Conservation (phyloP, 2,888 invertebrate genomes). For the Elegia similella region DNA sequence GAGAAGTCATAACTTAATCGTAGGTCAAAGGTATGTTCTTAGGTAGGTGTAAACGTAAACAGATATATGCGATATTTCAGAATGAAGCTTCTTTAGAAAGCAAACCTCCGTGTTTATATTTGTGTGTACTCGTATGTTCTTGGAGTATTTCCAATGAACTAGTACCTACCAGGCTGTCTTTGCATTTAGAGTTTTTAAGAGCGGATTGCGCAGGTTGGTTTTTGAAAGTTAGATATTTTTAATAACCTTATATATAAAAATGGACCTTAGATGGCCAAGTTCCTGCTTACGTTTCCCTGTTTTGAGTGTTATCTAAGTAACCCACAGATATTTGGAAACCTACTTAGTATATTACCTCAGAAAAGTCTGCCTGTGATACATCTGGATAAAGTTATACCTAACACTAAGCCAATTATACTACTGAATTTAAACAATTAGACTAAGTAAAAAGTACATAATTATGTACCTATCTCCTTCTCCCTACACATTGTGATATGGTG, state of each 20-base stretch:
- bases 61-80: no score
- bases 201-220: constrained; percentile 19
- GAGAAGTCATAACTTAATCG: neutral
- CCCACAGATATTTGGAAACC: neutral
- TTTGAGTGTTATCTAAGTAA: neutral
- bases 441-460: neutral
- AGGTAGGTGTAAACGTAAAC: neutral
- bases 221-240: neutral
- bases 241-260: neutral
- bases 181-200: constrained; percentile 42
- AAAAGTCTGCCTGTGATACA: neutral
- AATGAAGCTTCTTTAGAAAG: no score
- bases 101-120: neutral
- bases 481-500: neutral
- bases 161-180: constrained; percentile 23
- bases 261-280: neutral
- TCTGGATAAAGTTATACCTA: neutral
- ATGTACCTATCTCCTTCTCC: neutral
- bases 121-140: no score
- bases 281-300: neutral
- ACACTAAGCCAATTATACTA: neutral
- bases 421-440: neutral
- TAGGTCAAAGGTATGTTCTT: neutral
- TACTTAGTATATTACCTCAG: neutral
- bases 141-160: neutral